Percentiles rank a stretch among this genome's conserved stretches.
Evolutionary conservation across 2,113 vertebrate species (phyloP).

Genomic region (Pluvianellus socialis): DNA sequence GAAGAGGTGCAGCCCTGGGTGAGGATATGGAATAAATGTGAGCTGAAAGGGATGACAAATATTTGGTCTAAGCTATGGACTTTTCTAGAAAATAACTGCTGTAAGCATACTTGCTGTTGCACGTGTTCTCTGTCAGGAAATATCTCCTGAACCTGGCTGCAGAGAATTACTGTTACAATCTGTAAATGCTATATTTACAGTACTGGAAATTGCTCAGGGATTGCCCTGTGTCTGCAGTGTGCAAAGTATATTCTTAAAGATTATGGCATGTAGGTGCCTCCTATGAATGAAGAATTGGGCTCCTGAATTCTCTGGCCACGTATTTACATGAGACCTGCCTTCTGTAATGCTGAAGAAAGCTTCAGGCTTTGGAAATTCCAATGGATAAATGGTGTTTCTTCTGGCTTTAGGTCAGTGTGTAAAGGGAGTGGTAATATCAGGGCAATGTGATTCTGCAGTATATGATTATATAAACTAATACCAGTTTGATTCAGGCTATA

Average conservation of each 20-base stretch:
- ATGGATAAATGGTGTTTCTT: neutral
- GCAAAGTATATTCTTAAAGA: neutral
- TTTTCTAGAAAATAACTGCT: neutral
- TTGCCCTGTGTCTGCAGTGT: neutral
- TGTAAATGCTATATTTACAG: neutral
- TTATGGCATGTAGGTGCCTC: neutral
- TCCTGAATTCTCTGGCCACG: neutral
- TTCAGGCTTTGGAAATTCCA: neutral
- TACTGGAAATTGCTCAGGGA: neutral
- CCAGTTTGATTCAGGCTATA: neutral
- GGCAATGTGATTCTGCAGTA: neutral
- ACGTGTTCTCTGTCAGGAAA: neutral
- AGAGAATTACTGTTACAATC: neutral
- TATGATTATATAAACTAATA: neutral
- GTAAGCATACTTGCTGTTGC: neutral
- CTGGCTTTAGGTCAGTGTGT: neutral
- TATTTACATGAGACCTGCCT: neutral
- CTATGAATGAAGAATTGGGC: neutral
- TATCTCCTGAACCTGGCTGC: neutral
- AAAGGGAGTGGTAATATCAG: neutral
- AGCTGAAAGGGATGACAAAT: neutral
- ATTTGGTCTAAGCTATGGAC: neutral
- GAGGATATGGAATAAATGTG: neutral
- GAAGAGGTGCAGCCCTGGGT: neutral
- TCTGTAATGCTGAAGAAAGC: neutral